Evolutionary conservation across 2,888 invertebrate species (phyloP).

Genomic region (Melinopterus prodromus): DNA sequence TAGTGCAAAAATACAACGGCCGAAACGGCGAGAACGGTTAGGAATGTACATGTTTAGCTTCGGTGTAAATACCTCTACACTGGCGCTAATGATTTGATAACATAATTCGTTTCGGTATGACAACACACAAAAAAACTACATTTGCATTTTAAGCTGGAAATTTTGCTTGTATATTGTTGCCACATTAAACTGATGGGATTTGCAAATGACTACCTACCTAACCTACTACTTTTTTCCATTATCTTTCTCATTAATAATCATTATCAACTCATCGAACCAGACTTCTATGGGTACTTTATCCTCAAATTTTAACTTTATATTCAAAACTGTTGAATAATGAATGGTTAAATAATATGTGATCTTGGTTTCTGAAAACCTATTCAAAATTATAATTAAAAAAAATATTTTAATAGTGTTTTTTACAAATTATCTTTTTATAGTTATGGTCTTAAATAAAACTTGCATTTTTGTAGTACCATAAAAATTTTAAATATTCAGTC

Average conservation of each 20-base stretch:
- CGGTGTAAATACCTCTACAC: neutral
- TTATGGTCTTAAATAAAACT: too few relatives aligned
- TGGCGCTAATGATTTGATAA: neutral
- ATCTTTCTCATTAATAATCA: neutral
- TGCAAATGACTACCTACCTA: neutral
- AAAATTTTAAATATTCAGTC: too few relatives aligned
- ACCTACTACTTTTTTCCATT: neutral
- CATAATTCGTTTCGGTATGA: neutral
- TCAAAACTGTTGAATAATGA: neutral
- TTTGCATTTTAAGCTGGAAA: neutral
- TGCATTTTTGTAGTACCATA: too few relatives aligned
- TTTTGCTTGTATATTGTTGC: neutral
- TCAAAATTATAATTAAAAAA: too few relatives aligned
- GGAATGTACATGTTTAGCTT: neutral
- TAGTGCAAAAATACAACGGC: neutral
- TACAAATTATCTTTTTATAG: too few relatives aligned
- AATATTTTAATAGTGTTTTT: too few relatives aligned
- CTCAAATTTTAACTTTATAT: neutral
- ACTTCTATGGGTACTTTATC: neutral
- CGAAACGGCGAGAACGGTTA: neutral
- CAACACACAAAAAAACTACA: neutral
- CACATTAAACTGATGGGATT: neutral
- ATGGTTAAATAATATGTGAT: neutral
- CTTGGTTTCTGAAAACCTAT: too few relatives aligned
- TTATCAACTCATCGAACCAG: too few relatives aligned